Base-by-base conservation (phyloP, 2,113 vertebrate genomes). In the Elephantulus edwardii region DNA sequence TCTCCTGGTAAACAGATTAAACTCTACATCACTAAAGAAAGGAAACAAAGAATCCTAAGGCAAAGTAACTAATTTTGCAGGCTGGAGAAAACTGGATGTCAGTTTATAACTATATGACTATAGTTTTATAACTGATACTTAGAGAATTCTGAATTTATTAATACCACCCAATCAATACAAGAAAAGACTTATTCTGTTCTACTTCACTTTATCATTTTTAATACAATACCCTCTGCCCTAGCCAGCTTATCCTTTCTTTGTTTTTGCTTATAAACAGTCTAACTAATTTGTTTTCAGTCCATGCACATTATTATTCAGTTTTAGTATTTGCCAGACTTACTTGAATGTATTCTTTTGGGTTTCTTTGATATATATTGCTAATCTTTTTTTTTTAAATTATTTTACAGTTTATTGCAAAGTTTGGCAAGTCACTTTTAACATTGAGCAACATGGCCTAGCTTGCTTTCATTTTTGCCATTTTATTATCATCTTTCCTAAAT, bases 151-250 rank as follows among this genome's bases (percentile, higher is more conserved):
- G n/a, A n/a, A n/a, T n/a, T n/a, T n/a, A n/a, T n/a, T n/a, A n/a
- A n/a, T n/a, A n/a, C n/a, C n/a, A n/a, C n/a, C n/a, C n/a, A n/a
- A n/a, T n/a, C 35, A 64, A 8, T 1, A 3, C 2, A n/a, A 13
- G 44, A 33, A 62, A 26, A 8, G 8, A 54, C 33, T 62, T 24
- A 1, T 35, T 46, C 42, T 71, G 2, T 38, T 42, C n/a, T n/a
- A n/a, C n/a, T 93, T 72, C 38, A 83, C 33, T 54, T 24, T 81
- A 22, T 89, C 40, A 64, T 72, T 56, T 86, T 84, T 30, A 83
- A 44, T 38, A 48, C 62, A 77, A 10, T 35, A 13, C 12, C 9
- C 26, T 54, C 28, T 30, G 19, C n/a, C 17, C 7, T 28, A 88
- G 33, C 38, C 12, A 16, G 75, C 20, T 46, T 35, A 26, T 40